Evolutionary conservation across 1,140 invertebrate species (phyloP), one percentile per base, ranked within the genome.

Genomic region (Theocolax elegans): DNA sequence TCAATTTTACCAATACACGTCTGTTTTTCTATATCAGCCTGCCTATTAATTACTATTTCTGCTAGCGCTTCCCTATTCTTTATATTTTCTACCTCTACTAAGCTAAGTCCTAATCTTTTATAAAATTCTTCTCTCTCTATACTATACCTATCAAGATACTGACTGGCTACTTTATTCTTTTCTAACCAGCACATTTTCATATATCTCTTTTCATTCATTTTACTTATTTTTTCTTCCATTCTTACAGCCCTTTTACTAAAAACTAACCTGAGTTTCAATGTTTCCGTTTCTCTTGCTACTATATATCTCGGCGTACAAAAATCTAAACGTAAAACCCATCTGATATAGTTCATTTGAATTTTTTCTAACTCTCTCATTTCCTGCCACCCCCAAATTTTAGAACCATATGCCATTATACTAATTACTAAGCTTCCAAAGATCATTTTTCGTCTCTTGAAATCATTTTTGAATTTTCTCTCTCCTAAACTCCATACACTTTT

Each of bases 311-410:
- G 74, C 0, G 71, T 75, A 31, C 40, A 44, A 46, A 58, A 66
- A 1, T 73, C 72, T 6, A 75, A 44, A 40, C 67, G 63, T 8
- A 73, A 13, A 3, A 64, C 27, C 71, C 74, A 75, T 53, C 56
- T 73, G 1, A 51, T 31, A 27, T 75, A 71, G 1, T 56, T 35
- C 6, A 53, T 42, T n/a, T n/a, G n/a, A n/a, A n/a, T n/a, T n/a
- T n/a, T n/a, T n/a, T n/a, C n/a, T n/a, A n/a, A n/a, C n/a, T 71
- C 63, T 27, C 54, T 58, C 27, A 27, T 59, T 48, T 71, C 65
- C 31, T 48, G 25, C 74, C 71, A 75, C 3, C 67, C 67, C 67
- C 64, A 75, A 40, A 72, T 71, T 65, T 75, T 64, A 1, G 60
- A 67, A 9, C 67, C 74, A 40, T 73, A 75, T n/a, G 53, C 15